Evolutionary conservation across 2,113 vertebrate genomes (phyloP), one percentile per base, ranked within the genome.

Genomic region (Poecilia latipinna): DNA sequence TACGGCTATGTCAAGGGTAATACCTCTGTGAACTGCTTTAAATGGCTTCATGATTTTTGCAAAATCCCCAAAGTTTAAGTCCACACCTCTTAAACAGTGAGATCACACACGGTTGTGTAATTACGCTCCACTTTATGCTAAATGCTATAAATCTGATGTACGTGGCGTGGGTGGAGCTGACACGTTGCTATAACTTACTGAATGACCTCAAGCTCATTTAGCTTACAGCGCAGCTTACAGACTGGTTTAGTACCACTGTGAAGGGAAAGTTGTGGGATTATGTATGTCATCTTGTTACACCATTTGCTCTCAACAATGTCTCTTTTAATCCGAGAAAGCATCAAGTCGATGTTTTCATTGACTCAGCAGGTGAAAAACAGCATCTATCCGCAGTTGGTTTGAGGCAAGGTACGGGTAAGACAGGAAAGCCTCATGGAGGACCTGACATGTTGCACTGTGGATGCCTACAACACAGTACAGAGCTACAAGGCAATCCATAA

Each of bases 121-220:
- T 90, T 82, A 79, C 78, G 85, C 89, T 88, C 86, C 76, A 68
- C 72, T 54, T 87, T 89, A 83, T 84, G 86, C 84, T 88, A 69
- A 90, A 91, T 83, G 70, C 70, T 81, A 82, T 89, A 83, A 85
- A 87, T 79, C 28, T 87, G 80, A 79, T 80, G 78, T 71, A 79
- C 80, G 64, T 82, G 74, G 78, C 78, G 33, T 72, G 89, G 91
- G 92, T 83, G 90, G 87, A 80, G 86, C 75, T 83, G 90, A 88
- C 89, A 75, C 85, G 54, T 86, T 82, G 79, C 85, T 88, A 72
- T 89, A 87, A 87, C 86, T 90, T 82, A 84, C 11, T 68, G 77
- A 78, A 90, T 92, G 90, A 93, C 76, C 88, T 93, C 91, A 93
- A 89, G 82, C 71, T 82, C 72, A 81, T 83, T 83, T 69, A 77